Evolutionary conservation across 2,113 vertebrate genomes (phyloP).

Genomic region (Chaetops frenatus): DNA sequence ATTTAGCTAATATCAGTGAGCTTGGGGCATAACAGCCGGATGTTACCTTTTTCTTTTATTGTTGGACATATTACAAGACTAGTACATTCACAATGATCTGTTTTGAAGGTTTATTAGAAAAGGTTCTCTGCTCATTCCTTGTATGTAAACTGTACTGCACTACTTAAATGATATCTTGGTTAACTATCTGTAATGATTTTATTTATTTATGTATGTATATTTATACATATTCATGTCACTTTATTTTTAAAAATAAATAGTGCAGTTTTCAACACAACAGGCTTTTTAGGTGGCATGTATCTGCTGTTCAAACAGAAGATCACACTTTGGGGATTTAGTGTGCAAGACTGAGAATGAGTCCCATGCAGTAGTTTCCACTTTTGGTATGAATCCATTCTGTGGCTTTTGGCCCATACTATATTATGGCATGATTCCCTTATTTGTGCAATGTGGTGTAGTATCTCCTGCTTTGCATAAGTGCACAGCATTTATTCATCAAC

Average conservation of each 20-base stretch:
- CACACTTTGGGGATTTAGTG: neutral
- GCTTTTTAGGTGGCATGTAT: neutral
- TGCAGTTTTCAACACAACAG: neutral
- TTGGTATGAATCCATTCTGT: neutral
- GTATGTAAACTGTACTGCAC: neutral
- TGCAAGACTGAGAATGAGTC: neutral
- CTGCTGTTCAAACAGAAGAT: neutral
- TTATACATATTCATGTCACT: neutral
- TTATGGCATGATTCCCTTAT: neutral
- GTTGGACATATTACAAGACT: neutral
- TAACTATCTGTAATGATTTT: neutral
- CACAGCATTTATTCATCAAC: neutral
- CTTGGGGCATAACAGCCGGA: neutral
- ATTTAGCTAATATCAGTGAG: neutral
- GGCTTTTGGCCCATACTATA: neutral
- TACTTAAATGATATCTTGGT: neutral
- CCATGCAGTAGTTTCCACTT: rapidly evolving
- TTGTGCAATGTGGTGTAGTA: neutral
- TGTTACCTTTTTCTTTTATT: neutral
- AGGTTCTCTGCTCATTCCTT: neutral
- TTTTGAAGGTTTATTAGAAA: neutral
- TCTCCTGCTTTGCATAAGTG: neutral
- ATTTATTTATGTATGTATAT: neutral
- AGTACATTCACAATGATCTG: neutral
- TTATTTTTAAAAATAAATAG: neutral